Evolutionary conservation across 2,888 invertebrate genomes (phyloP), one percentile per base, ranked within the genome.

Genomic region (Netelia fuscicornis): DNA sequence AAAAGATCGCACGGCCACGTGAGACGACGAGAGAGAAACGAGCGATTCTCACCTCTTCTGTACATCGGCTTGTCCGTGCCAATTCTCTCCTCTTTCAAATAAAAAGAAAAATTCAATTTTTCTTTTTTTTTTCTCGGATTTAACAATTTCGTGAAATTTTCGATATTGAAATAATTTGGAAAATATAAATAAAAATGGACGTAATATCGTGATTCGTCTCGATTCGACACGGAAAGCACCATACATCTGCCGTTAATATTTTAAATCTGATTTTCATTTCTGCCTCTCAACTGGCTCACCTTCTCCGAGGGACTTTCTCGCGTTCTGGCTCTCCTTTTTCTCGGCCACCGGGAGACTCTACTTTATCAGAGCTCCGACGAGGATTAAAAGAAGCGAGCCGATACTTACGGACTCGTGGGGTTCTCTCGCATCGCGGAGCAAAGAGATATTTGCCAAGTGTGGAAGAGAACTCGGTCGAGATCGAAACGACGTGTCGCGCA

Each of bases 261-360:
- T 71, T 62, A n/a, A 62, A 74, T 70, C 70, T 77, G 74, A 62
- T 68, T 74, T 89, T 86, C 75, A 67, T 62, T 48, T 72, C 54
- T 52, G 48, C 42, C 67, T 78, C 84, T 70, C 56, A 58, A 81
- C 84, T 70, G 62, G 81, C 68, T 84, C 84, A 81, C 78, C 81
- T 84, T 78, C 77, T 81, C 23, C 1, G 25, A 8, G 58, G 76
- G 71, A 85, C 83, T 83, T 84, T 83, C 81, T 83, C 78, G 82
- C 64, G 48, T 13, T 48, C 48, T 76, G 52, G 58, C 72, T 42
- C 75, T 54, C 81, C 78, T 79, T 71, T 76, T 17, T 72, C 25
- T n/a, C 42, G 17, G 64, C 9, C 68, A 56, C 42, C 42, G 65
- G 20, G 37, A 60, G 52, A 52, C 25, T 11, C 20, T 70, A 25